Evolutionary conservation across 2,888 invertebrate species (phyloP).

Genomic region (Zele albiditarsus): DNA sequence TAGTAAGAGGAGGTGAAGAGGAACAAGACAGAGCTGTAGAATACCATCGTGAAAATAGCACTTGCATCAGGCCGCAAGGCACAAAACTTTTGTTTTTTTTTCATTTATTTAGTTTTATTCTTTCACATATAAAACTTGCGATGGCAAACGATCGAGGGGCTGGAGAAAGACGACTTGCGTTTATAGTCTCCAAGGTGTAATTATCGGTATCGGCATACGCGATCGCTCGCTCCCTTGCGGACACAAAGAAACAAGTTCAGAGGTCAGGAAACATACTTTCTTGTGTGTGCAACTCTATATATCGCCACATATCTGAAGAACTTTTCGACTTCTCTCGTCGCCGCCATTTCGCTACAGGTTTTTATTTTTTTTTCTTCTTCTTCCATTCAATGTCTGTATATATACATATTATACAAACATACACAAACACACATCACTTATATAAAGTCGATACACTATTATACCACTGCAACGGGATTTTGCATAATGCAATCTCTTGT

Average conservation of each 20-base stretch:
- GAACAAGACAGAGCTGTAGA: not conserved
- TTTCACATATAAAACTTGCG: conserved; percentile 2
- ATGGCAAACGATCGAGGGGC: conserved; percentile 2
- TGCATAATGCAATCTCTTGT: conserved; percentile 40
- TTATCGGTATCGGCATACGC: conserved; percentile 36
- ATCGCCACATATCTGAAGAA: not conserved
- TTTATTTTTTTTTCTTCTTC: too few species aligned
- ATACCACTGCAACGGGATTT: conserved; percentile 29
- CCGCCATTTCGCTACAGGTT: not conserved
- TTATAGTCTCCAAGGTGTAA: conserved; percentile 41
- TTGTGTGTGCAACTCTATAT: conserved; percentile 4
- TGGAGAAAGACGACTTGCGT: not conserved
- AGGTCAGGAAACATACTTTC: conserved; percentile 34
- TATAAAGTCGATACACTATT: conserved; percentile 33
- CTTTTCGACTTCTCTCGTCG: conserved; percentile 2
- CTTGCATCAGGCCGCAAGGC: conserved; percentile 1
- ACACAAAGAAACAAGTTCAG: conserved; percentile 38
- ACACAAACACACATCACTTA: conserved; percentile 1
- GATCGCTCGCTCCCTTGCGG: conserved; percentile 32
- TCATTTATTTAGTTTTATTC: too few species aligned
- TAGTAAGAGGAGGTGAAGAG: not conserved
- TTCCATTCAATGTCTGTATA: not conserved
- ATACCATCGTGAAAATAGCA: not conserved
- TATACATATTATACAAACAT: not conserved
- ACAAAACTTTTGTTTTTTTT: not conserved